Percentiles rank a stretch among this genome's conserved stretches.
phyloP scores from a whole-genome alignment of 2,888 invertebrate genomes.

The Mythimna loreyi region DNA sequence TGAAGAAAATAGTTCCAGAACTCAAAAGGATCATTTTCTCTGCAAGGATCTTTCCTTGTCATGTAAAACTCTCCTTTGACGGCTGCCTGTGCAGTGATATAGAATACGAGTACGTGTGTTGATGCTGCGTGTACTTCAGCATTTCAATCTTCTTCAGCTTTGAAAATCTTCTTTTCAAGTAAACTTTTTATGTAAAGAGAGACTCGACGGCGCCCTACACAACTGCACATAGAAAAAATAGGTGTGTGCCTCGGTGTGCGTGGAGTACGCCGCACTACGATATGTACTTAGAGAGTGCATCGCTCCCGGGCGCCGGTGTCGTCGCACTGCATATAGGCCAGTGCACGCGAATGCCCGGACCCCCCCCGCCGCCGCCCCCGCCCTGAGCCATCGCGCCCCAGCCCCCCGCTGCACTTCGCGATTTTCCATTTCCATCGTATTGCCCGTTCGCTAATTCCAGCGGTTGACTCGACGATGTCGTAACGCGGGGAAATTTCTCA shows the following conservation, averaged over 20 bases:
- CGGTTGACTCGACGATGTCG: slow-evolving; percentile 78
- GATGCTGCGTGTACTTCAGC: slow-evolving; percentile 56
- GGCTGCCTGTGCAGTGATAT: slow-evolving; percentile 18
- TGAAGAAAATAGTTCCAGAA: slow-evolving; percentile 25
- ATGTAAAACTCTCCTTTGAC: slow-evolving; percentile 51
- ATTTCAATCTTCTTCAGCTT: slow-evolving; percentile 80
- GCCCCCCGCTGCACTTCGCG: slow-evolving; percentile 82
- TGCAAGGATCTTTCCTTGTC: slow-evolving; percentile 41
- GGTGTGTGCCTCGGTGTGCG: slow-evolving; percentile 85
- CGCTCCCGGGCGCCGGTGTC: slow-evolving; percentile 90
- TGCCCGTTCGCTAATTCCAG: slow-evolving; percentile 83
- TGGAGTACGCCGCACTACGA: slow-evolving; percentile 84
- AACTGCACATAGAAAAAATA: slow-evolving; percentile 84
- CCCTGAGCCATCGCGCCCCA: slow-evolving; percentile 58
- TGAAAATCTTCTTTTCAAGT: slow-evolving; percentile 83
- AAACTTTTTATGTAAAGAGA: slow-evolving; percentile 81
- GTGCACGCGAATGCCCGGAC: slow-evolving; percentile 89
- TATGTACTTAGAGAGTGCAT: slow-evolving; percentile 88
- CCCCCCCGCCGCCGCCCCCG: slow-evolving; percentile 68
- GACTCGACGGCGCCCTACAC: slow-evolving; percentile 80
- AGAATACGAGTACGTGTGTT: slow-evolving; percentile 28
- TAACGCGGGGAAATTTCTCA: slow-evolving; percentile 83
- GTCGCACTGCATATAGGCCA: slow-evolving; percentile 91
- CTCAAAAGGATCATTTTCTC: slow-evolving; percentile 39
- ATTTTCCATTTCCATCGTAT: slow-evolving; percentile 88